These are phyloP conservation scores for Setipinna tenuifilis DNA, from an alignment of 2,797 vertebrate species.

Conservation along the genomic window DNA sequence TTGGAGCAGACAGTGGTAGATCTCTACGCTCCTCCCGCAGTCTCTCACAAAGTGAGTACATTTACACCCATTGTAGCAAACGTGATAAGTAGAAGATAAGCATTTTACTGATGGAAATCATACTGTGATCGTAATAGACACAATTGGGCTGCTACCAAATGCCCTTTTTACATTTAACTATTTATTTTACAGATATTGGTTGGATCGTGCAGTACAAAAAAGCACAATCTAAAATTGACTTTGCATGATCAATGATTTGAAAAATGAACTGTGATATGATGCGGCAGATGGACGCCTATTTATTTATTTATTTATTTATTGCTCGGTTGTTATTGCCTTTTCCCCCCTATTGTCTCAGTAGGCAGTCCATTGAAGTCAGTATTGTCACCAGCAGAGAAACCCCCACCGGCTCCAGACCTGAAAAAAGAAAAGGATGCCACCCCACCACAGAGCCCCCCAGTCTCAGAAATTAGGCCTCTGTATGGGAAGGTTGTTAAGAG, in stretches of 20 bases:
- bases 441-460: conserved; percentile 15
- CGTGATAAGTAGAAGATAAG: not conserved
- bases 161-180: no score
- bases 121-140: no score
- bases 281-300: not conserved
- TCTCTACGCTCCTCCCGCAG: conserved; percentile 67
- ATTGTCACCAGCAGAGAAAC: conserved; percentile 50
- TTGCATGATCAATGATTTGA: not conserved
- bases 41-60: conserved; percentile 65
- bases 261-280: not conserved
- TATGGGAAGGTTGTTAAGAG: conserved; percentile 62
- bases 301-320: not conserved
- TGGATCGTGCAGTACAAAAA: not conserved
- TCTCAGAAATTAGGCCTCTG: conserved; percentile 48
- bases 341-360: not conserved
- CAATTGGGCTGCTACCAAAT: no score
- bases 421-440: conserved; percentile 60
- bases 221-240: not conserved
- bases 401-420: conserved; percentile 61
- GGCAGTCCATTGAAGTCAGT: conserved; percentile 42
- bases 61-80: not conserved
- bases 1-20: conserved; percentile 72
- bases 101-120: not conserved
- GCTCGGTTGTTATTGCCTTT: not conserved
- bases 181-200: not conserved